Conservation (phyloP, 2,797 vertebrate genomes). For the Saxicola maurus region DNA sequence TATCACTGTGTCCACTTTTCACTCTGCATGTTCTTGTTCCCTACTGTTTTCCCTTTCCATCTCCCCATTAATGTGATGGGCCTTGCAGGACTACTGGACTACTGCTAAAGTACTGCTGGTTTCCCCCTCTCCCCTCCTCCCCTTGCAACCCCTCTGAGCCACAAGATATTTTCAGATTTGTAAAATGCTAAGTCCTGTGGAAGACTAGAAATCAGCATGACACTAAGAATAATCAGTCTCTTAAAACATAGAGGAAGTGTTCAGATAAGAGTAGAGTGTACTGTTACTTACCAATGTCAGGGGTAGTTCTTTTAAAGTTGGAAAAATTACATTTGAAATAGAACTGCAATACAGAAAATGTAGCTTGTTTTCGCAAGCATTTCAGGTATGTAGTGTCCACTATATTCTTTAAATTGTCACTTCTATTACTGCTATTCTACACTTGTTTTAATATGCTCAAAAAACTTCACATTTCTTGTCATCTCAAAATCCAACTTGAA, state of each 20-base stretch:
- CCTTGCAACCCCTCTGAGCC: neutral
- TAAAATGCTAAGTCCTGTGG: neutral
- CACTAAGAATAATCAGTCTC: neutral
- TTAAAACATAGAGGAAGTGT: neutral
- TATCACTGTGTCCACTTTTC: neutral
- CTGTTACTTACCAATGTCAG: neutral
- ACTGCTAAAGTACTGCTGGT: neutral
- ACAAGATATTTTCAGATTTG: neutral
- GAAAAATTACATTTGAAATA: neutral
- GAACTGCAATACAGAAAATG: neutral
- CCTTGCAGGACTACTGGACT: neutral
- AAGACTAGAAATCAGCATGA: neutral
- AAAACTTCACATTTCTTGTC: neutral
- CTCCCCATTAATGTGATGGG: neutral
- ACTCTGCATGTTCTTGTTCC: neutral
- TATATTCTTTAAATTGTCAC: neutral
- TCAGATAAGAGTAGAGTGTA: neutral
- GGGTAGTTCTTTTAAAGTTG: neutral
- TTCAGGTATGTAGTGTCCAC: neutral
- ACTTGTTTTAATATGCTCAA: neutral
- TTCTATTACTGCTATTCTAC: neutral
- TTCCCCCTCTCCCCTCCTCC: neutral
- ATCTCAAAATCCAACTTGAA: neutral
- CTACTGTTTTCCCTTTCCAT: neutral
- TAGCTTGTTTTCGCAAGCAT: neutral